phyloP scores from a whole-genome alignment of 1,140 invertebrate species.

The Linepithema humile region DNA sequence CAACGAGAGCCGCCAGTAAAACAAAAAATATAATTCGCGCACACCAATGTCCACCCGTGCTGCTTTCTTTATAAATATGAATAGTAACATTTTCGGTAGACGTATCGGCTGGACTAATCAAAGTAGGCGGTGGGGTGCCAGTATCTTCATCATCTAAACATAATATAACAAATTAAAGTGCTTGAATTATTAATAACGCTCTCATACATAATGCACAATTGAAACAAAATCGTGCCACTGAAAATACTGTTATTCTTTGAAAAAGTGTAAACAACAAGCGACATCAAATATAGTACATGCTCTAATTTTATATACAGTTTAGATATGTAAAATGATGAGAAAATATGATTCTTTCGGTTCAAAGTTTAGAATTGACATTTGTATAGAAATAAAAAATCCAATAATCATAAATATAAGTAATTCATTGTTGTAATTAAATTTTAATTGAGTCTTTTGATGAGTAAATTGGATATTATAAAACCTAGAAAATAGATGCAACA shows the following conservation, averaged over 20 bases:
- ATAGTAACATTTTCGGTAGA: slow-evolving; percentile 88
- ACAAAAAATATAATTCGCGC: slow-evolving; percentile 93
- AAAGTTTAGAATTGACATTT: not conserved
- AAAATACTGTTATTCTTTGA: too few relatives aligned
- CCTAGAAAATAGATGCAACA: not conserved
- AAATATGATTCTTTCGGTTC: not conserved
- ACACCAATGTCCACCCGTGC: slow-evolving; percentile 91
- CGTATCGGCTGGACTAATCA: slow-evolving; percentile 72
- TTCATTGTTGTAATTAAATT: not conserved
- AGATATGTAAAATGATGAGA: not conserved
- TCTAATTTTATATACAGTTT: not conserved
- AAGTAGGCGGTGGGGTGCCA: slow-evolving; percentile 69
- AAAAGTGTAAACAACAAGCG: slow-evolving; percentile 47
- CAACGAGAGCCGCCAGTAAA: slow-evolving; percentile 88
- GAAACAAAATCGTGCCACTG: too few relatives aligned
- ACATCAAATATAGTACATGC: not conserved
- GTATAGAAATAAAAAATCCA: not conserved
- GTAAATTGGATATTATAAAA: not conserved
- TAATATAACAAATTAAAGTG: slow-evolving; percentile 42
- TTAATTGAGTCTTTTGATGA: not conserved
- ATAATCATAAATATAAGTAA: not conserved
- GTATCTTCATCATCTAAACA: slow-evolving; percentile 80
- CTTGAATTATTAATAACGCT: not conserved
- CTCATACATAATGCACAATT: not conserved
- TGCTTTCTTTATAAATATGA: slow-evolving; percentile 90